phyloP scores from a whole-genome alignment of 2,113 vertebrate species.

The Brachyhypopomus occidentalis region DNA sequence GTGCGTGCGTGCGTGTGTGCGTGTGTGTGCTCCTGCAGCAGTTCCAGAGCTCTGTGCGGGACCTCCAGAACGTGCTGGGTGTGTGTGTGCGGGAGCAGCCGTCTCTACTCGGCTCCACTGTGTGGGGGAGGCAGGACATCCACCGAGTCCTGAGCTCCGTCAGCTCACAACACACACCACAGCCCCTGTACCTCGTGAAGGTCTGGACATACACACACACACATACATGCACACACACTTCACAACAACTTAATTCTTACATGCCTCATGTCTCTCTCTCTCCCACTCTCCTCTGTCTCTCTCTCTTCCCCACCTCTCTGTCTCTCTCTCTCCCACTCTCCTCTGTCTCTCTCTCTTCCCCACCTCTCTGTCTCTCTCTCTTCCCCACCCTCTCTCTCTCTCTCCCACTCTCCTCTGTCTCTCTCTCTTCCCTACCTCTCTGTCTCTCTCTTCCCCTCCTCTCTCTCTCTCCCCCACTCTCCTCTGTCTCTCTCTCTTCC shows the following conservation, averaged over 20 bases:
- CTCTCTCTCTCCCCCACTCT: neutral
- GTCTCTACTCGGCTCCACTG: constrained; percentile 80
- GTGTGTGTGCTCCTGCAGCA: constrained; percentile 40
- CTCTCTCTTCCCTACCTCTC: no score
- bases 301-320: no score
- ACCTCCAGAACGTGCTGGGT: constrained; percentile 81
- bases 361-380: no score
- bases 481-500: neutral
- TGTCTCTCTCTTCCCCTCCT: no score
- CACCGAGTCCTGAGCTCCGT: constrained; percentile 76
- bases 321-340: no score
- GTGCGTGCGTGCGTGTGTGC: neutral
- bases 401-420: no score
- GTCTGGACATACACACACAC: constrained; percentile 61
- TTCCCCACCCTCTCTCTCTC: neutral
- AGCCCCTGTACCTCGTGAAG: constrained; percentile 88
- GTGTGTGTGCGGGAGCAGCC: constrained; percentile 74
- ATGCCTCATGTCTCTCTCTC: no score
- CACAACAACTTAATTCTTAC: no score
- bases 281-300: no score
- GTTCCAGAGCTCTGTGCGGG: constrained; percentile 70
- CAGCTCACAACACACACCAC: constrained; percentile 61
- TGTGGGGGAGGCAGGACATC: constrained; percentile 85
- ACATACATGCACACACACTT: neutral
- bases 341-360: no score